phyloP scores from a whole-genome alignment of 1,140 invertebrate species.

The Diachasmimorpha longicaudata region DNA sequence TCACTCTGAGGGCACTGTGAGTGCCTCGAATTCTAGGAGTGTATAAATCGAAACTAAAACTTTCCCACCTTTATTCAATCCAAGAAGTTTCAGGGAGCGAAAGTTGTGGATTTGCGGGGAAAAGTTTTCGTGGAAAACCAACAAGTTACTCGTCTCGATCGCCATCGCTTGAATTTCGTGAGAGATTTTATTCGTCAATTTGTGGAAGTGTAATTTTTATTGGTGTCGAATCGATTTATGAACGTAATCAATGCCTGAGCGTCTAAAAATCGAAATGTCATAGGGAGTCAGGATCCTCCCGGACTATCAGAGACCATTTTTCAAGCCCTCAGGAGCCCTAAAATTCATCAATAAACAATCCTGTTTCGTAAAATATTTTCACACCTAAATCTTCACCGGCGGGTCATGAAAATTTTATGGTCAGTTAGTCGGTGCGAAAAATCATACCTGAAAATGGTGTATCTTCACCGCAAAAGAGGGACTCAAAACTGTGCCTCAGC shows the following conservation, averaged over 20 bases:
- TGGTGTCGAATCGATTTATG: too few relatives aligned
- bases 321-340: not conserved
- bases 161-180: not conserved
- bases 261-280: too few relatives aligned
- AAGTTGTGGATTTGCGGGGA: not conserved
- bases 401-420: not conserved
- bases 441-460: not conserved
- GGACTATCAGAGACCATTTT: too few relatives aligned
- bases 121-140: slow-evolving; percentile 15
- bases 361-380: not conserved
- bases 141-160: slow-evolving; percentile 1
- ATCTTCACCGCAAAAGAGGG: slow-evolving; percentile 3
- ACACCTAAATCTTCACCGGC: not conserved
- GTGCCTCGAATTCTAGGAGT: not conserved
- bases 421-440: not conserved
- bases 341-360: not conserved
- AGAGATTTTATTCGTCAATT: not conserved
- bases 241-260: too few relatives aligned
- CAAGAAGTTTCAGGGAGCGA: not conserved
- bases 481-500: not conserved
- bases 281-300: too few relatives aligned
- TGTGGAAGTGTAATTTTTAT: not conserved
- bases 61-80: not conserved
- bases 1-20: not conserved
- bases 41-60: slow-evolving; percentile 8